Conservation (phyloP, 2,797 vertebrate species). For the Heterohyrax brucei region DNA sequence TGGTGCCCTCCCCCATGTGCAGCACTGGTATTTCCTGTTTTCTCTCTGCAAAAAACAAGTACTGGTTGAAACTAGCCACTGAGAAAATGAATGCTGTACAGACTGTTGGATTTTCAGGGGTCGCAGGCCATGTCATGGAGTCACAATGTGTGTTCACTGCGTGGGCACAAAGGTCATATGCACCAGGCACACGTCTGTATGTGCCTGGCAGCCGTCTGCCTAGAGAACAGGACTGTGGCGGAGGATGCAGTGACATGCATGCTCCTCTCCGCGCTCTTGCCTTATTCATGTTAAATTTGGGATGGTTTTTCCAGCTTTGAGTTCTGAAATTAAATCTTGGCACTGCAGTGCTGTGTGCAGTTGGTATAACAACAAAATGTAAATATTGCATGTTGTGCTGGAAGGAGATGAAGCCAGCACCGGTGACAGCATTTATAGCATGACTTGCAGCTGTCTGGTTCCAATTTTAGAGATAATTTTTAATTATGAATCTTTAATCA, state of each 20-base stretch:
- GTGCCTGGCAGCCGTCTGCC: neutral
- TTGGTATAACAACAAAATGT: constrained; percentile 33
- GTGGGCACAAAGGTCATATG: too few relatives aligned
- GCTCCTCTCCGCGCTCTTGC: neutral
- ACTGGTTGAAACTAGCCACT: neutral
- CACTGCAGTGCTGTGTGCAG: neutral
- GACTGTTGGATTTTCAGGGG: too few relatives aligned
- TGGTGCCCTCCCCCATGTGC: neutral
- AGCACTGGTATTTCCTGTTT: neutral
- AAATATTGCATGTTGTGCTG: neutral
- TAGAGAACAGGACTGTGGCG: neutral
- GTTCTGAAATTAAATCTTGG: constrained; percentile 13
- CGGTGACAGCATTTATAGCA: neutral
- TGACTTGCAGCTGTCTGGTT: neutral
- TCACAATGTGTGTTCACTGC: neutral
- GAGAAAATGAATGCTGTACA: neutral
- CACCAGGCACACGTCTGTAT: too few relatives aligned
- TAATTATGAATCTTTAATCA: neutral
- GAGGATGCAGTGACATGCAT: neutral
- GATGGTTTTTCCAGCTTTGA: neutral
- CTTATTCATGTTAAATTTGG: neutral
- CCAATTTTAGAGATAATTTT: constrained; percentile 29
- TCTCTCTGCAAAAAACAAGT: neutral
- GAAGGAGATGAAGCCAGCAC: neutral
- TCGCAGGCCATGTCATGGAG: neutral